Percentiles rank a stretch among this genome's conserved stretches.
Evolutionary conservation across 2,113 vertebrate genomes (phyloP).

Genomic region (Phylloscopus trochilus): DNA sequence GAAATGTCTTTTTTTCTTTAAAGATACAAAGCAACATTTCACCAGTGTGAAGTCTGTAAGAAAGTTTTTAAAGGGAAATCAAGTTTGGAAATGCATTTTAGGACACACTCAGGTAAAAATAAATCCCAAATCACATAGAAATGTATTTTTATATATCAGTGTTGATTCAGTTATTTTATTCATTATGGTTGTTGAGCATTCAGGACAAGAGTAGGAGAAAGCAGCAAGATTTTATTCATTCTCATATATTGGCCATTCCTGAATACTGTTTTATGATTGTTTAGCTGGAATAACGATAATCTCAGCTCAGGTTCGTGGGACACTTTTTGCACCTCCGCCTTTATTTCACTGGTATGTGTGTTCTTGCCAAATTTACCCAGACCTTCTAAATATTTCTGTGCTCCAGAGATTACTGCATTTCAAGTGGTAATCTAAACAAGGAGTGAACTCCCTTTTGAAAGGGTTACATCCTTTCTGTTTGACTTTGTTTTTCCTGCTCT

Average conservation of each 20-base stretch:
- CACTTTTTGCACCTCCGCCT: neutral
- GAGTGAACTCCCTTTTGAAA: neutral
- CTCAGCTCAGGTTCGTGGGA: neutral
- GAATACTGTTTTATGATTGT: neutral
- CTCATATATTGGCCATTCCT: neutral
- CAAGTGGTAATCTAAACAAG: neutral
- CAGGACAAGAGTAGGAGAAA: neutral
- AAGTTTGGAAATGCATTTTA: conserved; percentile 98
- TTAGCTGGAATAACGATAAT: neutral
- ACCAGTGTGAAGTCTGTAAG: conserved; percentile 98
- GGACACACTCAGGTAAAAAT: conserved; percentile 93
- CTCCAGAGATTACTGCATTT: neutral
- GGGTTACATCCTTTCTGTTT: neutral
- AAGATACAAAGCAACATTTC: conserved; percentile 96
- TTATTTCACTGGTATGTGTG: neutral
- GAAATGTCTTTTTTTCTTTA: conserved; percentile 28
- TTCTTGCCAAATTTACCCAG: neutral
- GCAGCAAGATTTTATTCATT: neutral
- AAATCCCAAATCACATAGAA: neutral
- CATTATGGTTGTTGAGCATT: neutral
- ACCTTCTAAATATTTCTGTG: neutral
- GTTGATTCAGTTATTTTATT: neutral
- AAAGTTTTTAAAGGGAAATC: conserved; percentile 99
- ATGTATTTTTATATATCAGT: neutral
- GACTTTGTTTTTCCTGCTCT: neutral